Conservation (phyloP, 2,888 invertebrate genomes). For the Apocheima hispidaria region DNA sequence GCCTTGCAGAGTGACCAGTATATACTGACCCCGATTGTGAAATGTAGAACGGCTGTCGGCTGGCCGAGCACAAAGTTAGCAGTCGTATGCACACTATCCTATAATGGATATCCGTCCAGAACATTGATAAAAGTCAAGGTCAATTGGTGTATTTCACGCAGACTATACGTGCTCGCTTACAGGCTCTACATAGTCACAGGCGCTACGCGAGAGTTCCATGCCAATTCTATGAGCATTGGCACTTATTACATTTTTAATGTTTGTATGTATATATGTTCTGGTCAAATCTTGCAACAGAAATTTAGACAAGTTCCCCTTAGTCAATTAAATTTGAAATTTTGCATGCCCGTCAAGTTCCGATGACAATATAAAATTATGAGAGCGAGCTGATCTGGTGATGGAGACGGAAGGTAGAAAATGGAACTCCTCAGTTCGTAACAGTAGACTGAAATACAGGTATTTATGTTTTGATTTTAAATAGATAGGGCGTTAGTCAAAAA, state of each 20-base stretch:
- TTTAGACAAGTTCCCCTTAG: too few species aligned
- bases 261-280: neutral
- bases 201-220: neutral
- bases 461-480: too few species aligned
- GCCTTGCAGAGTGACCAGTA: conserved; percentile 57
- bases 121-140: conserved; percentile 16
- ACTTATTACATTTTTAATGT: neutral
- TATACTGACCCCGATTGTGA: conserved; percentile 76
- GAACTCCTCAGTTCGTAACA: too few species aligned
- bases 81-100: conserved; percentile 7
- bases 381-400: too few species aligned
- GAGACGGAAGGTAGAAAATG: too few species aligned
- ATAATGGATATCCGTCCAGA: conserved; percentile 9
- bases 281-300: too few species aligned
- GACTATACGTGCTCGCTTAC: neutral
- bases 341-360: too few species aligned
- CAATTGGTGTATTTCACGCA: conserved; percentile 2
- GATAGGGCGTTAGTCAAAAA: too few species aligned
- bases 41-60: conserved; percentile 78
- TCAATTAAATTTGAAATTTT: too few species aligned
- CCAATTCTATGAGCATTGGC: neutral
- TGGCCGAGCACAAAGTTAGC: conserved; percentile 39
- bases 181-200: too few species aligned
- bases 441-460: too few species aligned
- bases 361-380: too few species aligned